A percentile compares a stretch with the other conserved stretches of the same genome.
Evolutionary conservation across 2,888 invertebrate genomes (phyloP).

Genomic region (Lingula anatina): DNA sequence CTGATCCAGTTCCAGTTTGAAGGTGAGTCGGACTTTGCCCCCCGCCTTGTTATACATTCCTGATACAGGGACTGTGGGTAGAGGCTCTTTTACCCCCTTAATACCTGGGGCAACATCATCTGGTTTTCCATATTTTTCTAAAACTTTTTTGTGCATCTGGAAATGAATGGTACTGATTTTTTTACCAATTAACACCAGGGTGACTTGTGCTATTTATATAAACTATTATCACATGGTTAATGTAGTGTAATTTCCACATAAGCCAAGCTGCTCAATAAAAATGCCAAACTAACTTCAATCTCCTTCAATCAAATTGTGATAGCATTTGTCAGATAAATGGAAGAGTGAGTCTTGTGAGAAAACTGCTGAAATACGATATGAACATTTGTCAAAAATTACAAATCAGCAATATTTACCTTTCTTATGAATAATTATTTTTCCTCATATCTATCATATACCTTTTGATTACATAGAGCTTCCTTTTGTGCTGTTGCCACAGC

Average conservation of each 20-base stretch:
- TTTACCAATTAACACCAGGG: conserved; percentile 1
- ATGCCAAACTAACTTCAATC: too few relatives aligned
- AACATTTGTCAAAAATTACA: too few relatives aligned
- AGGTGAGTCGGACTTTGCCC: conserved; percentile 83
- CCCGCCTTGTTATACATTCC: conserved; percentile 89
- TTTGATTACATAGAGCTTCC: conserved; percentile 53
- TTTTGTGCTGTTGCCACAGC: conserved; percentile 42
- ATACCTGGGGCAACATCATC: conserved; percentile 85
- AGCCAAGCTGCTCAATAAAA: too few relatives aligned
- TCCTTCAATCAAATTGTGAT: too few relatives aligned
- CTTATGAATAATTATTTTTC: too few relatives aligned
- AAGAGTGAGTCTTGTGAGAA: too few relatives aligned
- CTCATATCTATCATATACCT: conserved; percentile 37
- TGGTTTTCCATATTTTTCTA: conserved; percentile 79
- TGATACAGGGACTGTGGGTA: conserved; percentile 75
- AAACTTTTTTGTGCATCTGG: conserved; percentile 72
- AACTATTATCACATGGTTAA: too few relatives aligned
- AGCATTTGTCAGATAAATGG: too few relatives aligned
- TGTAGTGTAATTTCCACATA: too few relatives aligned
- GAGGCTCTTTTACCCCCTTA: conserved; percentile 69
- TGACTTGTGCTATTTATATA: too few relatives aligned
- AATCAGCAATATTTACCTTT: too few relatives aligned
- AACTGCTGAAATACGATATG: too few relatives aligned
- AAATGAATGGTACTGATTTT: conserved; percentile 8
- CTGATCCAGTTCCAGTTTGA: conserved; percentile 85